phyloP scores from a whole-genome alignment of 2,113 vertebrate species.

The Serilophus lunatus region DNA sequence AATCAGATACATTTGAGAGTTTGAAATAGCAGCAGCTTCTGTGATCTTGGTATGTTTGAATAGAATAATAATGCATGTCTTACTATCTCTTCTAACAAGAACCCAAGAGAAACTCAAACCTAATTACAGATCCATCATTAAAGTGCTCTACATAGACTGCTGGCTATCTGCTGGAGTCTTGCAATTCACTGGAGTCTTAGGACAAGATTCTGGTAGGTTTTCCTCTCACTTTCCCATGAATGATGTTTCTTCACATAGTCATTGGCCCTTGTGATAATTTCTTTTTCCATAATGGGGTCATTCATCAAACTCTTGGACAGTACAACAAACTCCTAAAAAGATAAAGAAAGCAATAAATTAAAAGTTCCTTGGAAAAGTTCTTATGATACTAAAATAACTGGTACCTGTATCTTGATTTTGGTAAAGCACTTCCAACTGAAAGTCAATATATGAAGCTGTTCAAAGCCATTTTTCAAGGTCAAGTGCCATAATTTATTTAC shows the following conservation, averaged over 20 bases:
- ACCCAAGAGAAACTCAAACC: neutral
- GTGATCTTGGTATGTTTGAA: neutral
- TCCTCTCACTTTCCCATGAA: conserved; percentile 75
- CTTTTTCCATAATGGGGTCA: conserved; percentile 71
- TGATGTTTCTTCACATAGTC: conserved; percentile 78
- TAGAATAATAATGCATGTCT: neutral
- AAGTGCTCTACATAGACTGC: neutral
- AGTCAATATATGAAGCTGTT: neutral
- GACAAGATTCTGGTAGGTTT: conserved; percentile 82
- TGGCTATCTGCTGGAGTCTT: neutral
- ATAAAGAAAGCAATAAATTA: neutral
- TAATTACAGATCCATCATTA: neutral
- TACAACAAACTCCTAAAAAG: conserved; percentile 85
- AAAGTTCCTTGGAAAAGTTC: neutral
- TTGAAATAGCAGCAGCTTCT: neutral
- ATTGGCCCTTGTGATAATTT: conserved; percentile 76
- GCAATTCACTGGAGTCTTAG: conserved; percentile 58
- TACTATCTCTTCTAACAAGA: neutral
- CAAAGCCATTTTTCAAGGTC: neutral
- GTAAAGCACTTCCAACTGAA: neutral
- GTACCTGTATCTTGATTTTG: neutral
- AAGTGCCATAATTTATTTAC: neutral
- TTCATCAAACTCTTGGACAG: conserved; percentile 81
- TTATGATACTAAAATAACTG: neutral
- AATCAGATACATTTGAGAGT: neutral